Evolutionary conservation across 2,113 vertebrate genomes (phyloP), one percentile per base, ranked within the genome.

Genomic region (Poeciliopsis turrubarensis): DNA sequence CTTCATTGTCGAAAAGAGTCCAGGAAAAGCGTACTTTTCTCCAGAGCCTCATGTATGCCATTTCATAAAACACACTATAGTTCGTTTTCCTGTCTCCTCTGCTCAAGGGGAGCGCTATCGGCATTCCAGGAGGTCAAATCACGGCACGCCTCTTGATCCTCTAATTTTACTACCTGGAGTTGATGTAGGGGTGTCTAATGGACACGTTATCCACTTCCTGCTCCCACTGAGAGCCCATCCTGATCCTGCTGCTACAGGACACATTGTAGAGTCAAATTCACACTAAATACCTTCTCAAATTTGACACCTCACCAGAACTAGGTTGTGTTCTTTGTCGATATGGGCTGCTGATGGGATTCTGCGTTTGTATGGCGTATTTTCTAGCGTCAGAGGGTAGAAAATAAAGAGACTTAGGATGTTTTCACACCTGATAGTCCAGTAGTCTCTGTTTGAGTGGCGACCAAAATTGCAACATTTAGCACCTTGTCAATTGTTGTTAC

Each of bases 31-130:
- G 47, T 82, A 84, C 91, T 75, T 88, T 89, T 91, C 92, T 91
- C 91, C 91, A 0, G 30, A 85, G 89, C 84, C 86, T 93, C 90
- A 86, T 78, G 83, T 80, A 70, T 47, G 67, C 76, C 72, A 87
- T 94, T 95, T 91, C 91, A 94, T 92, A 95, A 95, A 95, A 91
- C 92, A 89, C 87, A 93, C 93, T 94, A 94, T 87, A 70, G 89
- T 87, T 81, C 0, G 88, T 92, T 93, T 94, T 94, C 94, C 94
- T 93, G 93, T 92, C 92, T 93, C 85, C 85, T 64, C 79, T 51
- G 70, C 78, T 37, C 68, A 22, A 79, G 85, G 83, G 86, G 70
- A 57, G 84, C 80, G 85, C 78, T 37, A 37, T 54, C 39, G 68
- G 80, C 85, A 86, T 90, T 89, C 83, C 83, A 91, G 82, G 83